Percentiles rank a stretch among this genome's conserved stretches.
phyloP scores from a whole-genome alignment of 2,888 invertebrate species.

The Zele albiditarsus region DNA sequence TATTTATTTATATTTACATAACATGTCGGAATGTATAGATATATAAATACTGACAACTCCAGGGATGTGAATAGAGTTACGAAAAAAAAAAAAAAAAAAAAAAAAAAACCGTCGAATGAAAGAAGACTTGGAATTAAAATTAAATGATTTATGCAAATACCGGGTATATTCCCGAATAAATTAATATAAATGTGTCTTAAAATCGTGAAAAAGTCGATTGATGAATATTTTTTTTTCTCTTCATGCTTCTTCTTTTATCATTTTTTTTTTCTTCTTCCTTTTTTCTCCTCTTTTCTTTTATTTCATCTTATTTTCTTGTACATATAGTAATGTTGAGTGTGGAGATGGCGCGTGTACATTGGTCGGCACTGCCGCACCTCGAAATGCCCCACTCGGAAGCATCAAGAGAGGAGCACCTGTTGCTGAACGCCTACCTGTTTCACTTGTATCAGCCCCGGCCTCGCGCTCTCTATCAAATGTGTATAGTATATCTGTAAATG shows the following conservation, averaged over 20 bases:
- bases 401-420: conserved; percentile 41
- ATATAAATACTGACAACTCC: not conserved
- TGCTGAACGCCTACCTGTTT: conserved; percentile 64
- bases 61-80: not conserved
- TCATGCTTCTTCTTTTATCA: not conserved
- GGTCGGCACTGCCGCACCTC: conserved; percentile 27
- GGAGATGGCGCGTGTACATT: conserved; percentile 16
- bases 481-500: conserved; percentile 27
- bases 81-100: not conserved
- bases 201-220: not conserved
- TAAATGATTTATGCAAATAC: not conserved
- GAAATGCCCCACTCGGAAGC: conserved; percentile 35
- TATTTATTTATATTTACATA: conserved; percentile 9
- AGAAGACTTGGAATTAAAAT: not conserved
- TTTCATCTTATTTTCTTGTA: not conserved
- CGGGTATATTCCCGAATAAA: not conserved
- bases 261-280: not conserved
- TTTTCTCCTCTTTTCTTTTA: not conserved
- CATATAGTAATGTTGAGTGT: not conserved
- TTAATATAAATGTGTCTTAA: not conserved
- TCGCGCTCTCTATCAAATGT: conserved; percentile 43
- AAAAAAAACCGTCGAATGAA: not conserved
- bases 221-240: not conserved
- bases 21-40: not conserved
- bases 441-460: conserved; percentile 53